Percentiles rank a stretch among this genome's conserved stretches.
Evolutionary conservation across 2,888 invertebrate species (phyloP).

Genomic region (Nasonovia ribisnigri): DNA sequence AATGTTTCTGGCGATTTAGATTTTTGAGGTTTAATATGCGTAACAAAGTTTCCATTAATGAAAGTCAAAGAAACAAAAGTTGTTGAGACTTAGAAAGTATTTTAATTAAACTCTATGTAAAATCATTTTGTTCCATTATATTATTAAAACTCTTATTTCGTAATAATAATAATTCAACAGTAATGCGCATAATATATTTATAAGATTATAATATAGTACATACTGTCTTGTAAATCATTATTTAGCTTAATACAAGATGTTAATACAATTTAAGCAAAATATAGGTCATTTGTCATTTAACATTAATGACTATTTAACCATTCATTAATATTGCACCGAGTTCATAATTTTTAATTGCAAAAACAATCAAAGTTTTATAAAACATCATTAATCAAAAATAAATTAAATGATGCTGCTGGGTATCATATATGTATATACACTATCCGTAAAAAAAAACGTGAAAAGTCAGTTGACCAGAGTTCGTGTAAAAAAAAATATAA

Average conservation of each 20-base stretch:
- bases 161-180: not conserved
- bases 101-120: constrained; percentile 11
- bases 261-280: not conserved
- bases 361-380: not conserved
- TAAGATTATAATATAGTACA: not conserved
- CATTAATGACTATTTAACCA: constrained; percentile 11
- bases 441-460: not conserved
- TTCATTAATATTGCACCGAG: not conserved
- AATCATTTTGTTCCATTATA: not conserved
- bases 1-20: not conserved
- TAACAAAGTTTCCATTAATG: not conserved
- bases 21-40: not conserved
- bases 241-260: not conserved
- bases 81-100: not conserved
- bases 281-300: not conserved
- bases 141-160: not conserved
- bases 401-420: not conserved
- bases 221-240: not conserved
- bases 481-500: not conserved
- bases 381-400: constrained; percentile 33
- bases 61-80: constrained; percentile 9
- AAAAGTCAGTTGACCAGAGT: not conserved
- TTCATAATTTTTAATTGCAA: not conserved
- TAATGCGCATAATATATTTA: not conserved
- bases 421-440: not conserved